Base-by-base conservation (phyloP, 1,140 invertebrate species). In the Antheraea mylitta region DNA sequence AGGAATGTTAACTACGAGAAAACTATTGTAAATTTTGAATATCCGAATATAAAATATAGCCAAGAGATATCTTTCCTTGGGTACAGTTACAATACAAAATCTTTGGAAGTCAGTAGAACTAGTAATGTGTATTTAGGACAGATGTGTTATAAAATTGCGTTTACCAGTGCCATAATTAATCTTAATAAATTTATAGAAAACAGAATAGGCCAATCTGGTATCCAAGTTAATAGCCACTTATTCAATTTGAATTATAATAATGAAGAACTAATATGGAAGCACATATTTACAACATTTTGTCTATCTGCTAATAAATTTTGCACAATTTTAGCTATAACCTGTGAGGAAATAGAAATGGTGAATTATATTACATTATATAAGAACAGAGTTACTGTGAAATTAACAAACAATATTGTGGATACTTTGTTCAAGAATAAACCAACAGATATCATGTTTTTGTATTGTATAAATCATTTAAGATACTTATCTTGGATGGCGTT, bases 281-380 rank as follows among this genome's bases (percentile, higher is more conserved):
- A 92, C 67, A 75, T 92, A 64, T 93, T 92, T 74, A 74, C 78
- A 7, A 90, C 91, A 37, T 80, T 92, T 30, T 92, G 86, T 75
- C 70, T 92, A 18, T 90, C 91, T 19, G 91, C 91, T 5, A 92
- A 93, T 79, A 93, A 93, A 75, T 92, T 93, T 69, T 92, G 92
- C 71, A 89, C 91, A 7, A 93, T 93, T 36, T 75, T 92, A 67
- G 79, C 87, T 16, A 73, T 92, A 37, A 65, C 88, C 7, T 90
- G 82, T 69, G 71, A 82, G 67, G 74, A 83, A 63, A 70, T 74
- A 42, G 80, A 87, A 18, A 88, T 89, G 77, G 66, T 67, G 7
- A 76, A 73, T 64, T 85, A 87, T 75, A 78, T 93, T 18, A 18
- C 70, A 22, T n/a, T 92, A 13, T 93, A 89, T 64, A 92, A 93